Percentiles rank a stretch among this genome's conserved stretches.
phyloP scores from a whole-genome alignment of 1,140 invertebrate genomes.

The Drosophila ogumai region DNA sequence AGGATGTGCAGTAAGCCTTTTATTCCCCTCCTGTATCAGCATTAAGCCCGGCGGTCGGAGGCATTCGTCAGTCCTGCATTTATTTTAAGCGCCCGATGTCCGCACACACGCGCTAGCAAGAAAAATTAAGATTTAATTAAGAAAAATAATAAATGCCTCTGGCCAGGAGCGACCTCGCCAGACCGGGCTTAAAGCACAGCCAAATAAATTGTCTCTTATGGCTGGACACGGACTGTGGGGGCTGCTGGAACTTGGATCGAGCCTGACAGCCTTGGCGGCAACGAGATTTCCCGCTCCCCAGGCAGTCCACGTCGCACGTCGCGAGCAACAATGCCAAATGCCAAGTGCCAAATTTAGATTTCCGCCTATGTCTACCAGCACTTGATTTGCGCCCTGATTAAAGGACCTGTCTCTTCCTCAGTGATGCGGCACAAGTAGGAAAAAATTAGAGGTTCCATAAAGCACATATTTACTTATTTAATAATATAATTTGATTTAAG shows the following conservation, averaged over 20 bases:
- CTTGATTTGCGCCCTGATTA: conserved; percentile 49
- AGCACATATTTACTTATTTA: too few species aligned
- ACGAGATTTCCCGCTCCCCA: conserved; percentile 43
- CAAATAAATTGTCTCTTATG: conserved; percentile 65
- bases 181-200: conserved; percentile 21
- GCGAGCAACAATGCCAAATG: conserved; percentile 48
- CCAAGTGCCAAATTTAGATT: conserved; percentile 61
- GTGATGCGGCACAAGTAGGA: background rate
- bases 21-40: conserved; percentile 29
- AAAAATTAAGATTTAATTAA: conserved; percentile 80
- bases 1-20: conserved; percentile 18
- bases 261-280: conserved; percentile 25
- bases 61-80: conserved; percentile 31
- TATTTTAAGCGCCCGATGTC: conserved; percentile 41
- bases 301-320: conserved; percentile 10
- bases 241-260: background rate
- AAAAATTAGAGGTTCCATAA: too few species aligned
- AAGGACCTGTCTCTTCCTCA: conserved; percentile 17
- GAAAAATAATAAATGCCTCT: conserved; percentile 73
- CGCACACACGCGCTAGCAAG: conserved; percentile 10
- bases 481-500: too few species aligned
- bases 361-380: conserved; percentile 55
- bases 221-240: background rate
- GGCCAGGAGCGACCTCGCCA: conserved; percentile 30
- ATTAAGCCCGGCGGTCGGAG: conserved; percentile 42